Percentiles rank a stretch among this genome's conserved stretches.
These are phyloP conservation scores for Sinonovacula constricta DNA, from an alignment of 1,140 invertebrate species.

Conservation along the genomic window DNA sequence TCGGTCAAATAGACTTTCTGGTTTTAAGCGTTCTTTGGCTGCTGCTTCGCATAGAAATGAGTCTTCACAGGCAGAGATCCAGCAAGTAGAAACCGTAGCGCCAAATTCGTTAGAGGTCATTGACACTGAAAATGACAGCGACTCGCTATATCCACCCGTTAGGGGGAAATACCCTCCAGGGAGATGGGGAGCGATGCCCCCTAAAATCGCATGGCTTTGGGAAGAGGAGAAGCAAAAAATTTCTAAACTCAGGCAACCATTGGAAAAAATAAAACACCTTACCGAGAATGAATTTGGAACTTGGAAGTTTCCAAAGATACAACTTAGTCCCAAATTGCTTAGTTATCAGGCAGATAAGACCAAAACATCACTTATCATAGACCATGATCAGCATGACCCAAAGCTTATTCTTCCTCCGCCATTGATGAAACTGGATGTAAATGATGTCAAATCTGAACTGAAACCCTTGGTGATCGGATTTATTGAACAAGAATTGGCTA, in stretches of 20 bases:
- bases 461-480: conserved; percentile 33
- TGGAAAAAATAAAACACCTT: conserved; percentile 54
- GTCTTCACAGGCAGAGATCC: too few relatives aligned
- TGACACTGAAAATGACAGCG: conserved; percentile 18
- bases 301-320: conserved; percentile 21
- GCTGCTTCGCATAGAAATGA: background rate
- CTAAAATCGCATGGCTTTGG: conserved; percentile 60
- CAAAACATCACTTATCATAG: conserved; percentile 61
- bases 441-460: conserved; percentile 29
- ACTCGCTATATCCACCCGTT: conserved; percentile 62
- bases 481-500: conserved; percentile 18
- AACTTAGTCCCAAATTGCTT: conserved; percentile 49
- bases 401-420: conserved; percentile 45
- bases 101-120: too few relatives aligned
- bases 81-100: too few relatives aligned
- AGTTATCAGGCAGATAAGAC: conserved; percentile 61
- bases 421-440: conserved; percentile 38
- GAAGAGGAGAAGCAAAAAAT: conserved; percentile 43
- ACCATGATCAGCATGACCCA: background rate
- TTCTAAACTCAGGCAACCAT: conserved; percentile 21
- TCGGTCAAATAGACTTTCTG: background rate
- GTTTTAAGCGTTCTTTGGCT: background rate
- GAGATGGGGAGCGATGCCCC: conserved; percentile 63
- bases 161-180: conserved; percentile 70
- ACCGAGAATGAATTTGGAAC: conserved; percentile 30